Percentiles rank a stretch among this genome's conserved stretches.
Conservation (phyloP, 2,888 invertebrate genomes). For the Sialis fuliginosa region DNA sequence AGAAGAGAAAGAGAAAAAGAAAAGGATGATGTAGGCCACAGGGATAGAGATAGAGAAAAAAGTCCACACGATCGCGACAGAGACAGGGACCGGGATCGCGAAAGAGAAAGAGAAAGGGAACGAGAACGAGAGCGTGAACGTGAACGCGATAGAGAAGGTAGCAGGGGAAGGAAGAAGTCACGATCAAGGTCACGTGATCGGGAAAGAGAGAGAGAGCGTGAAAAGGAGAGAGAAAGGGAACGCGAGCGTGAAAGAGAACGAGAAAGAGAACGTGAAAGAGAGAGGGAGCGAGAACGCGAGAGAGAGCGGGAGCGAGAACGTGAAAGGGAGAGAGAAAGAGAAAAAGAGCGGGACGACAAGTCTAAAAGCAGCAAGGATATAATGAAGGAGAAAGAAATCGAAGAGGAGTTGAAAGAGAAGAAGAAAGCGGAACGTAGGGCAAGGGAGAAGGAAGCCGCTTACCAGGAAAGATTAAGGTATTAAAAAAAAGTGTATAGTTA, state of each 20-base stretch:
- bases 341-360: slow-evolving; percentile 31
- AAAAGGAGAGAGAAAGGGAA: slow-evolving; percentile 26
- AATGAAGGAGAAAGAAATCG: slow-evolving; percentile 63
- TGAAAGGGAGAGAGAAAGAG: slow-evolving; percentile 33
- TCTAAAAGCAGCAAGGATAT: slow-evolving; percentile 39
- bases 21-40: slow-evolving; percentile 14
- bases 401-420: slow-evolving; percentile 82
- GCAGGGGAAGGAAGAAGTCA: slow-evolving; percentile 13
- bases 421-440: slow-evolving; percentile 81
- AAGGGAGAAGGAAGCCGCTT: slow-evolving; percentile 89
- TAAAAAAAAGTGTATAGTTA: not conserved
- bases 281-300: slow-evolving; percentile 26
- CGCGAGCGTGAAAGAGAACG: slow-evolving; percentile 25
- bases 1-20: slow-evolving; percentile 27
- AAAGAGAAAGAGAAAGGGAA: slow-evolving; percentile 8
- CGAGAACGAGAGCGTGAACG: slow-evolving; percentile 17
- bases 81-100: slow-evolving; percentile 9
- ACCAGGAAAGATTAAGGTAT: slow-evolving; percentile 58
- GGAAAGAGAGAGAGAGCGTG: slow-evolving; percentile 23
- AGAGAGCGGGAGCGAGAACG: slow-evolving; percentile 48
- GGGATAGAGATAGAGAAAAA: not conserved
- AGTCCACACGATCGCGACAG: slow-evolving; percentile 9
- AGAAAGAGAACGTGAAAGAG: slow-evolving; percentile 30
- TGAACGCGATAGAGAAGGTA: slow-evolving; percentile 9
- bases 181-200: slow-evolving; percentile 17